Evolutionary conservation across 2,113 vertebrate species (phyloP).

Genomic region (Oenanthe melanoleuca): DNA sequence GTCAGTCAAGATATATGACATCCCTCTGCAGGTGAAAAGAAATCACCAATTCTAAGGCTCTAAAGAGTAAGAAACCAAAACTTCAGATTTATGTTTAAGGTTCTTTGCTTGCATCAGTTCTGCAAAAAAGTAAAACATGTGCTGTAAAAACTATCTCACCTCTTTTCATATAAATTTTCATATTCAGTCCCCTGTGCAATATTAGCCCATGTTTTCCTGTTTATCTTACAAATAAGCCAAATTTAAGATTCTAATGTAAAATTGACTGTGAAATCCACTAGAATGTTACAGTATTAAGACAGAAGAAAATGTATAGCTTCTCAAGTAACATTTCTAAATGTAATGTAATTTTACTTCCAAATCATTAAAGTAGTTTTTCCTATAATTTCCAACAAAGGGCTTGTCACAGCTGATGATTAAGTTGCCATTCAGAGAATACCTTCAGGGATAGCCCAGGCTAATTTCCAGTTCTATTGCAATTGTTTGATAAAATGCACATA

Average conservation of each 20-base stretch:
- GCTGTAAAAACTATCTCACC: background rate
- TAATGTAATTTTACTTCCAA: background rate
- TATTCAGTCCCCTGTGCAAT: background rate
- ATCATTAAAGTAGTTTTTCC: background rate
- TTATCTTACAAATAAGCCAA: background rate
- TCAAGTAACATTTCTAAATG: background rate
- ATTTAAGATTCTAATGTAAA: background rate
- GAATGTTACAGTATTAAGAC: background rate
- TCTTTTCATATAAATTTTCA: background rate
- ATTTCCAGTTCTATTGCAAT: background rate
- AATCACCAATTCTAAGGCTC: background rate
- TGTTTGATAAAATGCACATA: background rate
- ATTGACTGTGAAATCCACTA: background rate
- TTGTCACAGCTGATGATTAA: constrained; percentile 16
- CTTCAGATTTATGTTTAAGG: background rate
- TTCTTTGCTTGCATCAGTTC: background rate
- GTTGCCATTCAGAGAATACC: background rate
- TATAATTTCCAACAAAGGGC: background rate
- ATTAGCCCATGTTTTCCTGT: background rate
- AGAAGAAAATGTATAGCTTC: background rate
- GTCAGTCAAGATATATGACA: background rate
- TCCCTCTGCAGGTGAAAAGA: background rate
- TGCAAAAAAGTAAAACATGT: background rate
- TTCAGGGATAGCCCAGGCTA: background rate
- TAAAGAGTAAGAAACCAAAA: background rate